phyloP scores from a whole-genome alignment of 2,888 invertebrate species.

The Plagiodera versicolora region DNA sequence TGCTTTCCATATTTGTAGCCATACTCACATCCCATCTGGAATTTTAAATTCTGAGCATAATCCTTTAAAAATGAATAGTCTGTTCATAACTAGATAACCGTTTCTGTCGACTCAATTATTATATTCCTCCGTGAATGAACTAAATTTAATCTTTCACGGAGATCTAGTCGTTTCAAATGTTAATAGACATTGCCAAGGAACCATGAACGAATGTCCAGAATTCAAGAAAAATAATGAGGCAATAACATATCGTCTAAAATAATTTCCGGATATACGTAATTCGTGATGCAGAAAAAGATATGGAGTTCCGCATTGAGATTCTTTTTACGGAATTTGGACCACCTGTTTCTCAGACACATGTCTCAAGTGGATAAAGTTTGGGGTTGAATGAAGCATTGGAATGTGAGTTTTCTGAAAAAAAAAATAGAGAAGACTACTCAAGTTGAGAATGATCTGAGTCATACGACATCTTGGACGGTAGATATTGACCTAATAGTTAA shows the following conservation, averaged over 20 bases:
- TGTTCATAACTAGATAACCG: neutral
- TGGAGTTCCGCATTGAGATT: slow-evolving; percentile 23
- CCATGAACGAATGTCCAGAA: slow-evolving; percentile 32
- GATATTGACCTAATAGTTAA: too few species aligned
- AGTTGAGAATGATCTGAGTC: too few species aligned
- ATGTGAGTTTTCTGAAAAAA: neutral
- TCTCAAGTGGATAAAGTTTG: neutral
- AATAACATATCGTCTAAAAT: slow-evolving; percentile 5
- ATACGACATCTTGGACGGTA: too few species aligned
- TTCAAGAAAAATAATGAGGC: slow-evolving; percentile 30
- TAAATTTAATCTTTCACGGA: neutral
- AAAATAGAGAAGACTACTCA: too few species aligned
- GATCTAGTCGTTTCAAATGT: slow-evolving; percentile 29
- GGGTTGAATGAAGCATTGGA: neutral
- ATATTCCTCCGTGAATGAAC: neutral
- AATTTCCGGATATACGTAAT: slow-evolving; percentile 30
- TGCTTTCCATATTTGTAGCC: neutral
- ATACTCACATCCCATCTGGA: neutral
- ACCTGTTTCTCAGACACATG: slow-evolving; percentile 26
- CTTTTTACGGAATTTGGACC: slow-evolving; percentile 27
- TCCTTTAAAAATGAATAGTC: neutral
- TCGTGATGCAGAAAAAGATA: slow-evolving; percentile 25
- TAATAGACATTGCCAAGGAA: slow-evolving; percentile 31
- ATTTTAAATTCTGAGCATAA: neutral
- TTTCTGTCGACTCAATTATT: neutral